Base-by-base conservation (phyloP, 2,797 vertebrate species). In the Poecilia gillii region DNA sequence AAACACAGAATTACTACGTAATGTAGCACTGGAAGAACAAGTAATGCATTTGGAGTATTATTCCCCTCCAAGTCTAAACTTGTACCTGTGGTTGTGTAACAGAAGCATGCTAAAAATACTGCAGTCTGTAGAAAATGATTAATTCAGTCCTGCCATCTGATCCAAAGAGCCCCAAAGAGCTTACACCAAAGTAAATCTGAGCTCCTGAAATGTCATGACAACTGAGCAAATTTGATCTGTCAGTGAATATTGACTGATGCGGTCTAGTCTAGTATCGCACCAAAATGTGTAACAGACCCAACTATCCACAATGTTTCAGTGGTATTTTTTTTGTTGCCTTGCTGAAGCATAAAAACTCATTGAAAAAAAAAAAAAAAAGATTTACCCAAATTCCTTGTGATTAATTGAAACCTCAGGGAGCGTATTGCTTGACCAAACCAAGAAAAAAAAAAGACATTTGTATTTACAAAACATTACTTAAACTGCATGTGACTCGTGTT, bases 141-240 rank as follows among this genome's bases (percentile, higher is more conserved):
- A 45, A 71, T 45, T 46, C 68, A 71, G n/a, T 71, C n/a, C 43
- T 14, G n/a, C 5, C 68, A 45, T 45, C 68, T 71, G 41, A 46
- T 71, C 43, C 68, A 28, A 45, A 70, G 23, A 43, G 68, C 41
- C 39, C 41, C 41, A 70, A 43, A 71, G 25, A 46, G 68, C 25
- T 45, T 8, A 71, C 25, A 71, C 41, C 39, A 46, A 45, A 46
- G 68, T 46, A 25, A 45, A 71, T 28, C 68, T 46, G 25, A 71
- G 46, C 68, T 46, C 25, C 68, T 46, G 68, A 71, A 71, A 71
- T 71, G 68, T 71, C 68, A 71, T 71, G 68, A 71, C 41, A 20
- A 28, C 68, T 71, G 68, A 45, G 25, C 43, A 71, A 71, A 71
- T 71, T 71, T 71, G 68, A 71, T 31, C 43, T 71, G 68, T 46